Percentiles rank a stretch among this genome's conserved stretches.
phyloP scores from a whole-genome alignment of 2,113 vertebrate species.

The Erythrocercus mccallii region DNA sequence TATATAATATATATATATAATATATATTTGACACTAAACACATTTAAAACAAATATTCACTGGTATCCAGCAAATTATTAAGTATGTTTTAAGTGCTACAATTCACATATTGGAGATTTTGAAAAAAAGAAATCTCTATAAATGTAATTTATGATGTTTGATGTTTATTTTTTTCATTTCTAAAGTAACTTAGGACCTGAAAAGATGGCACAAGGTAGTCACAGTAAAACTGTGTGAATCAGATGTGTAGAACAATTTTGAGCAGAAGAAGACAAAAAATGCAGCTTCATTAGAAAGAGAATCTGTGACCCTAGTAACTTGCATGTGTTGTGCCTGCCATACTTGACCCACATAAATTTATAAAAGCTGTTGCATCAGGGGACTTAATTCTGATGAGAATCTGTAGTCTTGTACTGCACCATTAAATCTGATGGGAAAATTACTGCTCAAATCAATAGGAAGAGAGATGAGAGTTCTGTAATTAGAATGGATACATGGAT shows the following conservation, averaged over 20 bases:
- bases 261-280: neutral
- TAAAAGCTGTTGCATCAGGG: neutral
- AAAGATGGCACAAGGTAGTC: neutral
- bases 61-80: neutral
- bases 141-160: neutral
- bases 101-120: neutral
- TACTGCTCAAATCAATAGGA: neutral
- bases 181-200: neutral
- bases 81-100: neutral
- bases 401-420: neutral
- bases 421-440: slow-evolving; percentile 24
- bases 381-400: neutral
- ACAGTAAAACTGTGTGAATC: neutral
- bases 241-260: neutral
- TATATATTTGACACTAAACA: neutral
- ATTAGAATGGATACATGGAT: neutral
- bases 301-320: neutral
- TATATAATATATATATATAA: no score
- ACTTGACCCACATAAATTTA: neutral
- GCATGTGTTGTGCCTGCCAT: neutral
- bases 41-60: neutral
- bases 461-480: slow-evolving; percentile 1
- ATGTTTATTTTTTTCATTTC: neutral
- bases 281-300: neutral
- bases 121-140: neutral